Base-by-base conservation (phyloP, 2,888 invertebrate genomes). In the Caenorhabditis doughertyi region DNA sequence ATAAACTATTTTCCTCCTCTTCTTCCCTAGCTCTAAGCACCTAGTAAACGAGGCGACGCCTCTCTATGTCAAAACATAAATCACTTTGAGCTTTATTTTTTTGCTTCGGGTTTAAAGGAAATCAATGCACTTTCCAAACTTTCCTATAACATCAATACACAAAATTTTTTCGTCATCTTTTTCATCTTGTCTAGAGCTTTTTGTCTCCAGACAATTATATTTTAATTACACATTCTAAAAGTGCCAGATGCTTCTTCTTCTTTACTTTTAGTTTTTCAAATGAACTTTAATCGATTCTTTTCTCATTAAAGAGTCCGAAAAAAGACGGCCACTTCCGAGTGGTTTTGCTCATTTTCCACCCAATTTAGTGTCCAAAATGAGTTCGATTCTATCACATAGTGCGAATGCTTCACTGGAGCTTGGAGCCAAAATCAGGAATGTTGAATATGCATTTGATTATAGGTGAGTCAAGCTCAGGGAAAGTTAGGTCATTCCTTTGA, bases 371-470 rank as follows among this genome's bases (percentile, higher is more conserved):
- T 53, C 29, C 13, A 16, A 39, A 39, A 39, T 39, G 39, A 39
- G 39, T 16, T 39, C 32, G 32, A 7, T 39, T 2, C 39, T 16
- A 7, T 18, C 18, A 11, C 21, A 42, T 23, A 9, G 9, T 0
- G n/a, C 16, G 2, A 27, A 29, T 16, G 27, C 55, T 56, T 56
- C 55, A 18, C 18, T n/a, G 0, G 7, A 7, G 9, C 9, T 29
- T 16, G 9, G 2, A 9, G 3, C 39, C 16, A 16, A 9, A 3
- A 32, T 7, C 32, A 9, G 39, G 3, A 39, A 13, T 23, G 53
- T 62, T 0, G 53, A 27, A 11, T 76, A 76, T 16, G 74, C 44
- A 1, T 76, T 76, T 21, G 67, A 76, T 56, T 67, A 16, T 16
- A 18, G 74, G 74, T 76, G 18, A 35, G 64, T 25, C 21, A n/a